Evolutionary conservation across 1,140 invertebrate genomes (phyloP).

Genomic region (Agrilus planipennis): DNA sequence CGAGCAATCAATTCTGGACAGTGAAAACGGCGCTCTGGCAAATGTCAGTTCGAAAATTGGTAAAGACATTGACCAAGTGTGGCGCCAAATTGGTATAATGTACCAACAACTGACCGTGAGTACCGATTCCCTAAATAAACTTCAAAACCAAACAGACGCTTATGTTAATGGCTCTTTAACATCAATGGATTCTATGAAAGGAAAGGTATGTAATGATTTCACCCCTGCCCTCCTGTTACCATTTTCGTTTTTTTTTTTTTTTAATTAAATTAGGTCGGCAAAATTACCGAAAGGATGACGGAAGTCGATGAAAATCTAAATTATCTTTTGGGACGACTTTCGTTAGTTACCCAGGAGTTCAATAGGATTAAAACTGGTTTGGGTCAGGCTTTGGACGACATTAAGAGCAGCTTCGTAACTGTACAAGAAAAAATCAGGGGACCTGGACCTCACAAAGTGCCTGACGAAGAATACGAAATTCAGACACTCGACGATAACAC

Average conservation of each 20-base stretch:
- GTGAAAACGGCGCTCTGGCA: conserved; percentile 56
- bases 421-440: conserved; percentile 48
- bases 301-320: conserved; percentile 80
- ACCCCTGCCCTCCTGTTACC: not conserved
- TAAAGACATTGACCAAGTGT: conserved; percentile 71
- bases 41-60: conserved; percentile 71
- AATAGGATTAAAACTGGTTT: conserved; percentile 67
- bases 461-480: too few species aligned
- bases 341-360: conserved; percentile 75
- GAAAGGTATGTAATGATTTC: conserved; percentile 62
- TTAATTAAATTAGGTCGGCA: conserved; percentile 42
- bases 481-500: not conserved
- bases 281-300: conserved; percentile 64
- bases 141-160: conserved; percentile 66
- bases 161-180: conserved; percentile 72
- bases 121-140: conserved; percentile 55
- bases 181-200: conserved; percentile 70
- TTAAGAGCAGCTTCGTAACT: conserved; percentile 52
- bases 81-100: conserved; percentile 81
- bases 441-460: conserved; percentile 31
- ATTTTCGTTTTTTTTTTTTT: not conserved
- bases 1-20: conserved; percentile 55
- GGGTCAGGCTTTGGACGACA: conserved; percentile 56
- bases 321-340: conserved; percentile 66
- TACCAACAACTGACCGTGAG: conserved; percentile 70